phyloP scores from a whole-genome alignment of 2,113 vertebrate genomes.

The Myrmecophaga tridactyla region DNA sequence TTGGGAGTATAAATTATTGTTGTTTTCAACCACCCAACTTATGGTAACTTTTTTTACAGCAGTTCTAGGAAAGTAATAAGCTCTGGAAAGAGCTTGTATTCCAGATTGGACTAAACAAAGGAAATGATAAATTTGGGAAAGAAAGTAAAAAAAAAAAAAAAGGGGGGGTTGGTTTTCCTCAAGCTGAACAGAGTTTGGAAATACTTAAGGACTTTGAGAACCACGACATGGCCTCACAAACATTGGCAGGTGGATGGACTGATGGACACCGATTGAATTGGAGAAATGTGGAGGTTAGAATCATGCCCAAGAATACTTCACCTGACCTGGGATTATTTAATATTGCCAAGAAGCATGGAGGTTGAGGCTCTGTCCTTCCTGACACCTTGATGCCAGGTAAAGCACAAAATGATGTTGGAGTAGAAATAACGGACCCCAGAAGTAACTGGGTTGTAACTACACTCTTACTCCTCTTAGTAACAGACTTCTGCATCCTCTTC shows the following conservation, averaged over 20 bases:
- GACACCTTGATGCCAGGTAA: background rate
- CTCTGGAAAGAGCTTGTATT: background rate
- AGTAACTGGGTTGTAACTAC: background rate
- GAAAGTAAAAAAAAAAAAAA: background rate
- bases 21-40: no score
- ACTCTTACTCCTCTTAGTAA: no score
- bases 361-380: background rate
- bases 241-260: background rate
- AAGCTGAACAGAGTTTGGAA: background rate
- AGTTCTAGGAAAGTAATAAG: no score
- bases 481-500: no score
- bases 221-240: background rate
- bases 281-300: background rate
- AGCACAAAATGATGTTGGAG: fast-evolving
- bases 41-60: no score
- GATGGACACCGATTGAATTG: background rate
- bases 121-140: background rate
- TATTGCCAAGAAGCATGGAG: background rate
- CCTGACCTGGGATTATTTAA: background rate
- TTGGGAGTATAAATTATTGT: no score
- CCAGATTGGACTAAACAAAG: background rate
- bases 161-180: background rate
- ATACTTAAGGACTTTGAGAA: background rate
- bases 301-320: background rate
- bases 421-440: no score